Evolutionary conservation across 2,797 vertebrate species (phyloP).

Genomic region (Syngnathus acus): DNA sequence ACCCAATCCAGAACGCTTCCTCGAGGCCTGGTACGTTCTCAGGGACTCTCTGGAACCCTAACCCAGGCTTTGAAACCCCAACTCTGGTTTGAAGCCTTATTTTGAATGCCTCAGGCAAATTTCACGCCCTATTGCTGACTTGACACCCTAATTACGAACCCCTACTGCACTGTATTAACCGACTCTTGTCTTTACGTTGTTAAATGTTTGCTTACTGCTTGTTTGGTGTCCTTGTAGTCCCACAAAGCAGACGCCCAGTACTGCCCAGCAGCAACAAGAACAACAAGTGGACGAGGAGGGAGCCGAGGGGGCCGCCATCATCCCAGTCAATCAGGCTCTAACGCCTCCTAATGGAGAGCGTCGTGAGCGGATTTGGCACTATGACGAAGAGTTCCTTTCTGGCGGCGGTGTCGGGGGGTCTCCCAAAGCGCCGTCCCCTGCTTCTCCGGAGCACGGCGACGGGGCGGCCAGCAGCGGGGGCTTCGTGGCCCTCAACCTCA

Average conservation of each 20-base stretch:
- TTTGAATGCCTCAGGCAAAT: background rate
- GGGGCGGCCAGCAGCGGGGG: slow-evolving; percentile 82
- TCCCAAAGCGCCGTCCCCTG: slow-evolving; percentile 78
- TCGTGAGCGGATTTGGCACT: slow-evolving; percentile 83
- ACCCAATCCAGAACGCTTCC: slow-evolving; percentile 82
- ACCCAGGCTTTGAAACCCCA: background rate
- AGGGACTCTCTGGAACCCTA: background rate
- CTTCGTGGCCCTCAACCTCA: slow-evolving; percentile 92
- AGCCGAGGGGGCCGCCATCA: slow-evolving; percentile 26
- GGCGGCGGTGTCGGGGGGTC: slow-evolving; percentile 59
- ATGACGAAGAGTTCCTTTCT: slow-evolving; percentile 86
- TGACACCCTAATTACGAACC: background rate
- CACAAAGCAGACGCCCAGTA: slow-evolving; percentile 70
- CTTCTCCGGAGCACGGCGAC: slow-evolving; percentile 80
- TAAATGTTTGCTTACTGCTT: background rate
- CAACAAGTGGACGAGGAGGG: slow-evolving; percentile 38
- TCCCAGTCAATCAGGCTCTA: slow-evolving; percentile 45
- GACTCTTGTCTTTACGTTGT: background rate
- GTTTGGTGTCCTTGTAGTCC: slow-evolving; percentile 55
- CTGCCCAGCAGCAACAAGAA: slow-evolving; percentile 30
- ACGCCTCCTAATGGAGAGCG: slow-evolving; percentile 39
- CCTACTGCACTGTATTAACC: background rate
- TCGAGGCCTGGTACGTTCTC: slow-evolving; percentile 79
- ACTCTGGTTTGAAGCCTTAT: background rate
- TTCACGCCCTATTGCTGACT: background rate